Percentiles rank a stretch among this genome's conserved stretches.
These are phyloP conservation scores for Clinocottus analis DNA, from an alignment of 2,113 vertebrate species.

Conservation along the genomic window DNA sequence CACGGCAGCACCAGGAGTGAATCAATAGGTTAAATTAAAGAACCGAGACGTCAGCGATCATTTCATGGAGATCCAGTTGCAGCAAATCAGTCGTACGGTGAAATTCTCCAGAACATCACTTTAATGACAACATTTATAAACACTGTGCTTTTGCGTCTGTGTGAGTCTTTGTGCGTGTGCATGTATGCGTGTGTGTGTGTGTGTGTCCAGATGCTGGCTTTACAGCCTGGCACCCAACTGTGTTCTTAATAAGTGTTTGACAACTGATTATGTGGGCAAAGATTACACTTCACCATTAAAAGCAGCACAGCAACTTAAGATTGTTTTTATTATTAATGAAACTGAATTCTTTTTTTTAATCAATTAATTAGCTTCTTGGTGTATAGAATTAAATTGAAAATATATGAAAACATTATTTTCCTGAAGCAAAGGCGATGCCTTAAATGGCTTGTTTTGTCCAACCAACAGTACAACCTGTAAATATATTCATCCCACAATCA, in stretches of 20 bases:
- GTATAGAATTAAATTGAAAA: background rate
- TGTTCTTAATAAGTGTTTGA: constrained; percentile 14
- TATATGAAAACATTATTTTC: background rate
- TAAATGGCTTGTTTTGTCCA: background rate
- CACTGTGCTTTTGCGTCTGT: background rate
- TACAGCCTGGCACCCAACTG: constrained; percentile 59
- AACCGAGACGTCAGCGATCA: constrained; percentile 10
- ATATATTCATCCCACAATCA: background rate
- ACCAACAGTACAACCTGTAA: background rate
- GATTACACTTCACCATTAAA: constrained; percentile 19
- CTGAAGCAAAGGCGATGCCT: background rate
- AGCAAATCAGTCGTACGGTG: constrained; percentile 10
- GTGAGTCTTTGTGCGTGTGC: background rate
- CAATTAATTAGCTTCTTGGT: background rate
- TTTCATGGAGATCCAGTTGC: constrained; percentile 16
- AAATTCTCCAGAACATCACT: constrained; percentile 36
- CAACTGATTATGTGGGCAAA: constrained; percentile 22
- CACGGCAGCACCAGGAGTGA: background rate
- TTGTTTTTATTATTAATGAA: background rate
- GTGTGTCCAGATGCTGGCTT: constrained; percentile 27
- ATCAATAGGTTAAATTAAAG: constrained; percentile 18
- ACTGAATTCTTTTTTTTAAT: background rate
- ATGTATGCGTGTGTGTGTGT: constrained; percentile 3
- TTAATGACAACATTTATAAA: constrained; percentile 25
- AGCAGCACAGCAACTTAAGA: background rate